phyloP scores from a whole-genome alignment of 92 coral and sea anemone species.

The Zoanthus sansibaricus region DNA sequence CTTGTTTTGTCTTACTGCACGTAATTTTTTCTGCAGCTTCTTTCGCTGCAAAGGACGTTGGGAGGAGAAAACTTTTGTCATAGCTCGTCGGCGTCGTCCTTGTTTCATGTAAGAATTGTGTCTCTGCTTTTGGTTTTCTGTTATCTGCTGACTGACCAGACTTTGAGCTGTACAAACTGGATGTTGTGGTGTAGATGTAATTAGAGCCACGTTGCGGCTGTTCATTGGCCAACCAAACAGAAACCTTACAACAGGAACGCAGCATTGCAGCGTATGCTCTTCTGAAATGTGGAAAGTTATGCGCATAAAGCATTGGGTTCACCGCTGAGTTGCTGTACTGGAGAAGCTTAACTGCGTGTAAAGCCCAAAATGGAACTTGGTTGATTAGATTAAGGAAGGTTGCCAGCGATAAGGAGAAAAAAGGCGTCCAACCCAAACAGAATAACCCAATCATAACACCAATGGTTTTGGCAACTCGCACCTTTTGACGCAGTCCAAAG shows the following conservation, averaged over 20 bases:
- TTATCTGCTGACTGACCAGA: neutral
- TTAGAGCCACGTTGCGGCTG: conserved; percentile 1
- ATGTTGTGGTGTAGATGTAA: conserved; percentile 6
- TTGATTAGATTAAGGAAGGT: conserved; percentile 14
- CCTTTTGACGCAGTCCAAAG: conserved; percentile 57
- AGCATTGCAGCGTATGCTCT: conserved; percentile 68
- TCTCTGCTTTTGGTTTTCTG: neutral
- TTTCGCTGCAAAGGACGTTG: conserved; percentile 41
- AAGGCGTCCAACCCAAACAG: conserved; percentile 77
- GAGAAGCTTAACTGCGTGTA: conserved; percentile 74
- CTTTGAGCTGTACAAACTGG: conserved; percentile 19
- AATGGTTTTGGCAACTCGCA: conserved; percentile 76
- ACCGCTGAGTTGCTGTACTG: conserved; percentile 79
- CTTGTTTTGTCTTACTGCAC: neutral
- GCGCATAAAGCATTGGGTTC: conserved; percentile 76
- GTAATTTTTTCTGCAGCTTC: neutral
- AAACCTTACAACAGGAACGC: conserved; percentile 53
- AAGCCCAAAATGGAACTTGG: conserved; percentile 55
- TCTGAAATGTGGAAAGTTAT: conserved; percentile 74
- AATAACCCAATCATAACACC: conserved; percentile 69
- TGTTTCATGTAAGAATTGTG: neutral
- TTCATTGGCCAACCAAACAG: neutral
- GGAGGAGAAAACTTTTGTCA: conserved; percentile 22
- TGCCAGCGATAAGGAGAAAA: conserved; percentile 64
- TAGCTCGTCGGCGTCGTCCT: neutral